phyloP scores from a whole-genome alignment of 2,797 vertebrate species.

The Pangasius krempfi region DNA sequence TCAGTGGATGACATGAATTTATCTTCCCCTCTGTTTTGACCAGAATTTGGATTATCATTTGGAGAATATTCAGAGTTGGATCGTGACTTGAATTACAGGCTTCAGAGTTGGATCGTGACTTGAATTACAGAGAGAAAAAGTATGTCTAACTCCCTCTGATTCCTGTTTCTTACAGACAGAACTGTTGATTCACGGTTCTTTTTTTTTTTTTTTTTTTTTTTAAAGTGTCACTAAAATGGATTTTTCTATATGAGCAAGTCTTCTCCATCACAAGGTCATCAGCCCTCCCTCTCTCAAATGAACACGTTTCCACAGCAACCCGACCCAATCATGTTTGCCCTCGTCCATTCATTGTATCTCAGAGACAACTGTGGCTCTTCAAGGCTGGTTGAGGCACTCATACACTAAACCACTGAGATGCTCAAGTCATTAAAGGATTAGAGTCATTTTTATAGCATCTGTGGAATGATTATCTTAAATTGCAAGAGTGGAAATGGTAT shows the following conservation, averaged over 20 bases:
- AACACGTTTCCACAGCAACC: constrained; percentile 78
- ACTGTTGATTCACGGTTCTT: neutral
- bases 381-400: neutral
- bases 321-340: constrained; percentile 55
- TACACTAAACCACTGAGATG: neutral
- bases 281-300: constrained; percentile 27
- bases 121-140: neutral
- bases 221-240: neutral
- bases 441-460: neutral
- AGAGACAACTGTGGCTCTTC: constrained; percentile 23
- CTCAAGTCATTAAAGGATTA: constrained; percentile 34
- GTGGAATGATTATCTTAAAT: neutral
- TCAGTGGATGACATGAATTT: neutral
- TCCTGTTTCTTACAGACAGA: neutral
- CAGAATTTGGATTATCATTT: neutral
- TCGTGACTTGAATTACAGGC: neutral
- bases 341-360: constrained; percentile 35
- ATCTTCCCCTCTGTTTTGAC: neutral
- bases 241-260: constrained; percentile 46
- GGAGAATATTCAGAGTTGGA: neutral
- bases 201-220: too few species aligned
- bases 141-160: too few species aligned
- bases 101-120: too few species aligned
- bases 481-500: neutral
- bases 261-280: constrained; percentile 71